These are phyloP conservation scores for Lerista edwardsae DNA, from an alignment of 2,797 vertebrate species.

Conservation along the genomic window DNA sequence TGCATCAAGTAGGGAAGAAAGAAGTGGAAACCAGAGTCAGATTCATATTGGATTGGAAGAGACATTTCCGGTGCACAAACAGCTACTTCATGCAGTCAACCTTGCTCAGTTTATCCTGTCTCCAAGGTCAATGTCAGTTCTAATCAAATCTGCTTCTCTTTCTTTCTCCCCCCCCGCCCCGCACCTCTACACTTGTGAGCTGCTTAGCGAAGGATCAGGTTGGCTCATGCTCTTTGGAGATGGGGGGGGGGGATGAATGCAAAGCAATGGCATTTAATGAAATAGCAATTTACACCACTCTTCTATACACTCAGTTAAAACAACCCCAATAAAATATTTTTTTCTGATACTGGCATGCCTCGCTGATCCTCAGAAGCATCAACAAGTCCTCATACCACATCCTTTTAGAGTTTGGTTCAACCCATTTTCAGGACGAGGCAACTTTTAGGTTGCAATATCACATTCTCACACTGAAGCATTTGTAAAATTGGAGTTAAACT, in stretches of 20 bases:
- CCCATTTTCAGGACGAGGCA: not conserved
- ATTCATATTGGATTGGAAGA: not conserved
- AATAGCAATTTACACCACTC: not conserved
- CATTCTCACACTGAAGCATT: not conserved
- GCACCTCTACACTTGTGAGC: not conserved
- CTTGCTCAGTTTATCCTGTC: not conserved
- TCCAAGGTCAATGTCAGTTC: slow-evolving; percentile 32
- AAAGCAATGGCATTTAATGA: not conserved
- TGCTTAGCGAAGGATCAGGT: not conserved
- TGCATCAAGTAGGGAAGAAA: not conserved
- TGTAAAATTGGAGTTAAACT: not conserved
- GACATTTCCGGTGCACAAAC: slow-evolving; percentile 39
- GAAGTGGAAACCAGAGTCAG: not conserved
- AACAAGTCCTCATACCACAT: not conserved
- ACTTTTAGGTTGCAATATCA: not conserved
- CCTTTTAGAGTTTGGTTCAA: not conserved
- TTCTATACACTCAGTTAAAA: too few relatives aligned
- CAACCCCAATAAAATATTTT: not conserved
- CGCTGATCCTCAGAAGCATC: not conserved
- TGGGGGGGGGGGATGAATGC: not conserved
- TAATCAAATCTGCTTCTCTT: slow-evolving; percentile 42
- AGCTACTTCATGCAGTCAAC: not conserved
- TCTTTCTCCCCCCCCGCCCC: not conserved
- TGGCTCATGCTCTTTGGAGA: not conserved
- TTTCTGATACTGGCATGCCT: not conserved